Evolutionary conservation across 2,113 vertebrate genomes (phyloP), one percentile per base, ranked within the genome.

Genomic region (Mesoclemmys tuberculata): DNA sequence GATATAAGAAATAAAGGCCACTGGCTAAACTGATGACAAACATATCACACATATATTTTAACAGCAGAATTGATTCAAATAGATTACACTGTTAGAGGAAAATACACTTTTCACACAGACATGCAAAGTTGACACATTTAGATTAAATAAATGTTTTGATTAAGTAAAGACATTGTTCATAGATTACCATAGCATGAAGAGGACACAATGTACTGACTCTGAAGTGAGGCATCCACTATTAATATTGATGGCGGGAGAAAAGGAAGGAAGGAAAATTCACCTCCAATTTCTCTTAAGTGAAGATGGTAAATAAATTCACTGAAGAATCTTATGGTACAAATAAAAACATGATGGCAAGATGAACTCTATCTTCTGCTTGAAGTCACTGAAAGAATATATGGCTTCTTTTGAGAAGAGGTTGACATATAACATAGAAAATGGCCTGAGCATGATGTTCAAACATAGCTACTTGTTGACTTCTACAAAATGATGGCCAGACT

Each of bases 401-500:
- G 19, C 64, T 90, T 22, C 22, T 26, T n/a, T 91, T 89, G 48
- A 46, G 90, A 1, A n/a, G 51, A 35, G 54, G 35, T 84, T 89
- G 90, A 24, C 71, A 16, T 11, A 81, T 26, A 55, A 6, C 2
- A 3, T 88, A 46, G 41, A 94, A 89, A 91, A 77, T 55, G 19
- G 94, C 93, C 94, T 94, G 93, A 95, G 46, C 8, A 4, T 14
- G 86, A 29, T 12, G 4, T 90, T 96, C 82, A 95, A 93, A 88
- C 11, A 87, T 0, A 55, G 80, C 24, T 56, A 71, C 54, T 80
- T 64, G 58, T 84, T 94, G 84, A 46, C 87, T 80, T 79, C 93
- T 82, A 77, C 68, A 96, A 89, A 96, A 92, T 95, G 79, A 85
- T 6, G 9, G 52, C 82, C 93, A 97, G 93, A 64, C 83, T 85